Evolutionary conservation across 2,113 vertebrate species (phyloP).

Genomic region (Sarotherodon lohbergeri): DNA sequence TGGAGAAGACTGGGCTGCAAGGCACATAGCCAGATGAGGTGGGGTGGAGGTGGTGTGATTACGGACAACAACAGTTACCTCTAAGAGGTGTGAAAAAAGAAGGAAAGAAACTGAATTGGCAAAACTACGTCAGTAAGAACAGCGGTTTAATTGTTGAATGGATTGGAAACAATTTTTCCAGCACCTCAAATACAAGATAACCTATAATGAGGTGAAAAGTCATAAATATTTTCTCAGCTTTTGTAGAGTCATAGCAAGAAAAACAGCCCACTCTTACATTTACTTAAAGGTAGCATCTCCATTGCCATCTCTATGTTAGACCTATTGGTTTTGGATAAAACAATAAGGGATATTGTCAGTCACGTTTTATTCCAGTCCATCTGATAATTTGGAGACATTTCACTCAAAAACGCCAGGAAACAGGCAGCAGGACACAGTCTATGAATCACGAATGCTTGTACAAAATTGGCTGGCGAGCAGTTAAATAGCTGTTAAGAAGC

Average conservation of each 20-base stretch:
- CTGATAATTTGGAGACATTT: neutral
- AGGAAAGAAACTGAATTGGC: neutral
- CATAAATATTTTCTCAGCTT: neutral
- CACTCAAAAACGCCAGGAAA: neutral
- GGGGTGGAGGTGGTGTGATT: neutral
- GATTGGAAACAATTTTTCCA: neutral
- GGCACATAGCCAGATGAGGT: neutral
- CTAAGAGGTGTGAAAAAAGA: neutral
- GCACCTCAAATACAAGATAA: neutral
- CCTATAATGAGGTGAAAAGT: neutral
- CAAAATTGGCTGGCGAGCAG: neutral
- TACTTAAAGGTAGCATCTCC: neutral
- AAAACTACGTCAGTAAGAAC: neutral
- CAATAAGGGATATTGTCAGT: neutral
- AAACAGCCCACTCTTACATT: neutral
- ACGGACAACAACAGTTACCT: neutral
- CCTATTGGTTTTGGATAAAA: neutral
- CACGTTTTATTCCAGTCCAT: neutral
- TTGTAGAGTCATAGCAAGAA: neutral
- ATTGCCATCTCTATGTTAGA: neutral
- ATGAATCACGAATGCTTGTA: neutral
- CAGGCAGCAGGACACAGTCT: neutral
- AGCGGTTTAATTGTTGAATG: neutral
- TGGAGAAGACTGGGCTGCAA: neutral
- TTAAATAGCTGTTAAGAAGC: neutral